A percentile compares a stretch with the other conserved stretches of the same genome.
phyloP scores from a whole-genome alignment of 2,888 invertebrate genomes.

The Clostera curtula region DNA sequence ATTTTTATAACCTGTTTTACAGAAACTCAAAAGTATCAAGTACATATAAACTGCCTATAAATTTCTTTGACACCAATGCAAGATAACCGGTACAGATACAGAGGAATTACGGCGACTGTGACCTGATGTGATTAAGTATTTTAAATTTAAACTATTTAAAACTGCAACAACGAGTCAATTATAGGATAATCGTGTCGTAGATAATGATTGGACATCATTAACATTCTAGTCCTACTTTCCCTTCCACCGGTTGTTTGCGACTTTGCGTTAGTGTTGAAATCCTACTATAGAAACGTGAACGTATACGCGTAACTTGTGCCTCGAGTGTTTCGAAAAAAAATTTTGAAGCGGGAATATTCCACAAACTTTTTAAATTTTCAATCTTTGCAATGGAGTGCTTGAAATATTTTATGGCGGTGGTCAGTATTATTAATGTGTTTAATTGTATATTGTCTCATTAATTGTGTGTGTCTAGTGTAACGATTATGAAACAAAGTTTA shows the following conservation, averaged over 20 bases:
- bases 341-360: not conserved
- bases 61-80: too few species aligned
- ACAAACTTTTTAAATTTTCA: not conserved
- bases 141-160: too few species aligned
- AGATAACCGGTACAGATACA: too few species aligned
- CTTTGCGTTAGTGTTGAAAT: slow-evolving; percentile 17
- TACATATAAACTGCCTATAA: too few species aligned
- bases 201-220: slow-evolving; percentile 38
- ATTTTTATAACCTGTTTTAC: too few species aligned
- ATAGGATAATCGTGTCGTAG: too few species aligned
- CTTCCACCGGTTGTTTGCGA: slow-evolving; percentile 25
- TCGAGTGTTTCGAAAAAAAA: slow-evolving; percentile 2
- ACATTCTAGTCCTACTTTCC: slow-evolving; percentile 33
- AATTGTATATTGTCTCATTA: not conserved
- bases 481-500: slow-evolving; percentile 11
- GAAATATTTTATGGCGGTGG: slow-evolving; percentile 22
- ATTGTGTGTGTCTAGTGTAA: slow-evolving; percentile 5
- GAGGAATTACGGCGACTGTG: too few species aligned
- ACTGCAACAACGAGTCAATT: too few species aligned
- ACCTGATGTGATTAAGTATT: too few species aligned
- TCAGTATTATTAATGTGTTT: slow-evolving; percentile 16
- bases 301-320: not conserved
- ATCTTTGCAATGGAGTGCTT: slow-evolving; percentile 20
- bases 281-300: slow-evolving; percentile 7
- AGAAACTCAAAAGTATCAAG: too few species aligned